Evolutionary conservation across 2,113 vertebrate genomes (phyloP), one percentile per base, ranked within the genome.

Genomic region (Passer domesticus): DNA sequence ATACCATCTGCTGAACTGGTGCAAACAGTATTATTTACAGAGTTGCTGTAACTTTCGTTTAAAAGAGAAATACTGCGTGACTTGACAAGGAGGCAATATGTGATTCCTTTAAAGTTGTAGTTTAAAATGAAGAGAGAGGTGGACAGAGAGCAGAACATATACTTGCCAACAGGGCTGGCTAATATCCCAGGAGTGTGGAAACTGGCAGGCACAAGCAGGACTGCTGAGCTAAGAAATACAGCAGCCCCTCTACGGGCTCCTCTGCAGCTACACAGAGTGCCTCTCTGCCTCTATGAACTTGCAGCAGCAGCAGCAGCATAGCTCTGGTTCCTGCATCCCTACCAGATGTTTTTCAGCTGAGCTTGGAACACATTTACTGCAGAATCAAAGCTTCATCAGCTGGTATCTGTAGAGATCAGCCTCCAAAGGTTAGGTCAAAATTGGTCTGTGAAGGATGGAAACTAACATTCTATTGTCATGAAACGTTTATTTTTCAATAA

Each of bases 341-440:
- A 74, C 72, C 95, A 97, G 94, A 90, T 91, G 70, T 85, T 94
- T 87, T 94, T 91, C 81, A 96, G 66, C 69, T 91, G 81, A 91
- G 68, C 60, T 92, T 77, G 68, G 79, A 96, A 90, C 25, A 85
- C 80, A 88, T 52, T 81, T 96, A 72, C 67, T 87, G 60, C 68
- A 93, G 83, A 92, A 95, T 83, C 82, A 88, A 94, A 90, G 73
- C 70, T 67, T 92, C 87, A 91, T 96, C 78, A 83, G 90, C 75
- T 83, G 63, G 43, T 85, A 91, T 85, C 68, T 94, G 75, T 13
- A 77, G 79, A 91, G 59, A 92, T 50, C 75, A 74, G 68, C 31
- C 68, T 86, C 60, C 44, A 88, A 93, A 94, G 79, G 72, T 69
- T 86, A 88, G 30, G 73, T 83, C 55, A 91, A 88, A 77, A 92